phyloP scores from a whole-genome alignment of 2,797 vertebrate species.

The Lepidocolaptes lacrymiger region DNA sequence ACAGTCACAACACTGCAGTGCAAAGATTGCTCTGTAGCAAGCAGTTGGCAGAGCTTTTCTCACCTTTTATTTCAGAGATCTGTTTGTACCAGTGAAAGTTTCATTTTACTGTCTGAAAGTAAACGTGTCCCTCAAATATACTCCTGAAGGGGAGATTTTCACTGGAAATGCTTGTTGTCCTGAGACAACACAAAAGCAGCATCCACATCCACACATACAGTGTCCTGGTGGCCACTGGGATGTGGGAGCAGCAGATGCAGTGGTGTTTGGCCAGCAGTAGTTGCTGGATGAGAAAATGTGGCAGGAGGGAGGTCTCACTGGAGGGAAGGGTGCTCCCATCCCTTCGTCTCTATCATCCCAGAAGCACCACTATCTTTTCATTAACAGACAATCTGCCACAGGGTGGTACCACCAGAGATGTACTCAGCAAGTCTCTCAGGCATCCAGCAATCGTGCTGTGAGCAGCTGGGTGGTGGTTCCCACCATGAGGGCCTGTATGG shows the following conservation, averaged over 20 bases:
- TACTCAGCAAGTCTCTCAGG: background rate
- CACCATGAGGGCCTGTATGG: rapidly evolving
- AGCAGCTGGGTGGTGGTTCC: rapidly evolving
- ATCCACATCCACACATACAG: background rate
- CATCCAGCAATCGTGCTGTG: background rate
- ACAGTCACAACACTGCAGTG: background rate
- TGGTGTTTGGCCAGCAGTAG: rapidly evolving
- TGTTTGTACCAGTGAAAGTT: background rate
- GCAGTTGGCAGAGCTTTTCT: background rate
- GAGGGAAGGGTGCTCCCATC: background rate
- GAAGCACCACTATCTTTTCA: background rate
- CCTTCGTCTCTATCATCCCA: background rate
- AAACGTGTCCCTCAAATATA: background rate
- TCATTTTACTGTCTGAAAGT: background rate
- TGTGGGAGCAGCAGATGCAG: rapidly evolving
- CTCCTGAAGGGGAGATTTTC: background rate
- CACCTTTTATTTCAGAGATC: background rate
- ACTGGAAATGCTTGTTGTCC: background rate
- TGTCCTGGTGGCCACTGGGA: background rate
- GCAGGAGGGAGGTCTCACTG: background rate
- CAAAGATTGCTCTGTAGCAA: background rate
- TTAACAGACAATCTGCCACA: rapidly evolving
- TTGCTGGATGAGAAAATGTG: rapidly evolving
- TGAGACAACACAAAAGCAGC: background rate
- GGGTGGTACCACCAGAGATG: background rate